phyloP scores from a whole-genome alignment of 1,140 invertebrate genomes.

The Metopolophium dirhodum region DNA sequence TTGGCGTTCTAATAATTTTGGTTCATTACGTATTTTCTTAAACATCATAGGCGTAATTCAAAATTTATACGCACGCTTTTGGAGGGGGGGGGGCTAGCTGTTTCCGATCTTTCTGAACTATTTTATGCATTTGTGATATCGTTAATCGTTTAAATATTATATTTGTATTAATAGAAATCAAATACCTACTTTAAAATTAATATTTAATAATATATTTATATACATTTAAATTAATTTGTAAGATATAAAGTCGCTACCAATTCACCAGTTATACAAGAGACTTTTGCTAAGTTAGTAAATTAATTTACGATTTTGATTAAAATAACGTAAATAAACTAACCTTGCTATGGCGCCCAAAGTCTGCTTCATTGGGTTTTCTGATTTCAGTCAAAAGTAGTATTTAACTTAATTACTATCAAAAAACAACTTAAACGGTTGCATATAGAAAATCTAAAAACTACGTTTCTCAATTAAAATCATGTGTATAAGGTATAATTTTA shows the following conservation, averaged over 20 bases:
- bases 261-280: background rate
- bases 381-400: background rate
- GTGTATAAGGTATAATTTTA: background rate
- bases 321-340: background rate
- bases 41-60: background rate
- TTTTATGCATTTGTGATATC: background rate
- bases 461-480: background rate
- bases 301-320: constrained; percentile 6
- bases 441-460: background rate
- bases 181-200: background rate
- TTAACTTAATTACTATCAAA: background rate
- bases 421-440: background rate
- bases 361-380: background rate
- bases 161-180: background rate
- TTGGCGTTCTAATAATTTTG: background rate
- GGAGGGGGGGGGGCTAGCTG: background rate
- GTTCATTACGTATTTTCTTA: background rate
- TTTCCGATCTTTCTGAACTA: background rate
- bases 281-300: background rate
- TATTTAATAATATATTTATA: background rate
- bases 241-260: background rate
- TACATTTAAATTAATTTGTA: background rate
- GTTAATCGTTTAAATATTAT: background rate
- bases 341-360: background rate
- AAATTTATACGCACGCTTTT: background rate